Evolutionary conservation across 2,797 vertebrate genomes (phyloP).

Genomic region (Brachyrhaphis roseni): DNA sequence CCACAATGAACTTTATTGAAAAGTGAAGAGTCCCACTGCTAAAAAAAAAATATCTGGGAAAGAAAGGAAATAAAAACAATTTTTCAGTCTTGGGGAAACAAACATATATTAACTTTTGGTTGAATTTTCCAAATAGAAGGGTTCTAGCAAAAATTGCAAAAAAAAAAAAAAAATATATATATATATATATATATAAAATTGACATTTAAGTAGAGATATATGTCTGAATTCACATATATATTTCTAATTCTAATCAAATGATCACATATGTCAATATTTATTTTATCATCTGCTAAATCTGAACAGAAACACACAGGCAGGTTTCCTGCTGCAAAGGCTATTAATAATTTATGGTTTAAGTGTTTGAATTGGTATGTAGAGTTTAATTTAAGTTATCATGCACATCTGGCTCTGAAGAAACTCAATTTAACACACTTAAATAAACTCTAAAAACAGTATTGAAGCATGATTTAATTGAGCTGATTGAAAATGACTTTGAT

Average conservation of each 20-base stretch:
- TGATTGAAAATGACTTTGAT: background rate
- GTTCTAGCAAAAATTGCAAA: background rate
- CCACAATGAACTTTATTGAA: no score
- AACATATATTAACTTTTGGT: background rate
- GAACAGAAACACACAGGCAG: background rate
- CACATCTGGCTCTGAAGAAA: background rate
- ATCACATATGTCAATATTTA: no score
- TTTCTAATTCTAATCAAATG: no score
- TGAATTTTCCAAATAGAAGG: background rate
- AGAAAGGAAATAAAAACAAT: background rate
- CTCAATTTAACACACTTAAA: background rate
- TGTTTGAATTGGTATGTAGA: background rate
- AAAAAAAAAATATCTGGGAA: background rate
- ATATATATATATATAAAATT: no score
- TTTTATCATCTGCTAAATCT: background rate
- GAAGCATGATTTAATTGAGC: background rate
- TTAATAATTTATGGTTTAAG: no score
- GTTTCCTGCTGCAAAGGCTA: background rate
- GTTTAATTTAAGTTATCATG: background rate
- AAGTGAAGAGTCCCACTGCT: no score
- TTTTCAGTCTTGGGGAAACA: background rate
- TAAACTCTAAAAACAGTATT: no score
- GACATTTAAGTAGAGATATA: background rate
- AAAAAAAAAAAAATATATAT: no score
- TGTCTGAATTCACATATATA: background rate